Evolutionary conservation across 2,113 vertebrate species (phyloP).

Genomic region (Cacatua alba): DNA sequence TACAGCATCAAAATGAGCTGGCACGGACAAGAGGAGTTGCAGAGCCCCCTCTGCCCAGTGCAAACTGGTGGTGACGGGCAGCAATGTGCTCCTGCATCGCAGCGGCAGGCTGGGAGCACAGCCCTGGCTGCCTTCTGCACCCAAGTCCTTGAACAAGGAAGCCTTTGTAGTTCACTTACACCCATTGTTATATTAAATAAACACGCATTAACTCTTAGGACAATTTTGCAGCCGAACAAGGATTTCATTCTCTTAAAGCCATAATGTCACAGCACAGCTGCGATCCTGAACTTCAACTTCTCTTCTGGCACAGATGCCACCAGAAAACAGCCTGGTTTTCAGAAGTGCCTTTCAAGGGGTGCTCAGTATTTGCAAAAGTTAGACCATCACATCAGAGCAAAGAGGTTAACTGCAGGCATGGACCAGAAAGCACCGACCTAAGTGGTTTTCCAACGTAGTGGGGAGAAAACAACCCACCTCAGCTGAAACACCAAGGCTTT

Average conservation of each 20-base stretch:
- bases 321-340: not conserved
- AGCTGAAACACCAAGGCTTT: slow-evolving; percentile 38
- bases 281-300: not conserved
- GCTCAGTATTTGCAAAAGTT: not conserved
- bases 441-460: not conserved
- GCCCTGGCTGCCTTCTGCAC: not conserved
- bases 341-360: not conserved
- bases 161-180: not conserved
- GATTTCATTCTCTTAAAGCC: not conserved
- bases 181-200: not conserved
- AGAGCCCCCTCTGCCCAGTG: not conserved
- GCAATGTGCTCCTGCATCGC: not conserved
- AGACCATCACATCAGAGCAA: not conserved
- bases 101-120: not conserved
- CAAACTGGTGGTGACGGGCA: fast-evolving
- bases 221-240: not conserved
- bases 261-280: not conserved
- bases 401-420: not conserved
- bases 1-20: not conserved
- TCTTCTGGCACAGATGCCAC: fast-evolving
- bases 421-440: not conserved
- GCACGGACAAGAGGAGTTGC: fast-evolving
- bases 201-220: fast-evolving
- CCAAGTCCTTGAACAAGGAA: not conserved
- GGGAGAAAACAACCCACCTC: not conserved